phyloP scores from a whole-genome alignment of 2,888 invertebrate genomes.

The Lacanobia oleracea region DNA sequence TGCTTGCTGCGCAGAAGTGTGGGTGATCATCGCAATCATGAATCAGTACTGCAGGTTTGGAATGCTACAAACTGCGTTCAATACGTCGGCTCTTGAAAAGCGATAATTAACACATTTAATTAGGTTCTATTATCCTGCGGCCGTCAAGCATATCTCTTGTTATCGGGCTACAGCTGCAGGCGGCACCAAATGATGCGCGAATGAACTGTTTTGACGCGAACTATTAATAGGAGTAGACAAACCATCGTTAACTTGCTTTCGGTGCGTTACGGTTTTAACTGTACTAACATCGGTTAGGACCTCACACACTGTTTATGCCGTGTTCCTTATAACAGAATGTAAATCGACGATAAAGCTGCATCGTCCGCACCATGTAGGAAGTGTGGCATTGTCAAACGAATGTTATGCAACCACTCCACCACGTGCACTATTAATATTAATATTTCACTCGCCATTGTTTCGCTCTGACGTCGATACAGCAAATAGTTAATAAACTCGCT shows the following conservation, averaged over 20 bases:
- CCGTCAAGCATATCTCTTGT: slow-evolving; percentile 46
- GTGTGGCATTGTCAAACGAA: slow-evolving; percentile 58
- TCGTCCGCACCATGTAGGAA: slow-evolving; percentile 50
- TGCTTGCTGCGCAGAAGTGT: slow-evolving; percentile 11
- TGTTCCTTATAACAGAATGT: slow-evolving; percentile 57
- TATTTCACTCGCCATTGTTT: slow-evolving; percentile 62
- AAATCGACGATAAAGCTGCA: slow-evolving; percentile 49
- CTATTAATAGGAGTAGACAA: slow-evolving; percentile 51
- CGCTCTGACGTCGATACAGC: slow-evolving; percentile 47
- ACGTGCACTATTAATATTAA: slow-evolving; percentile 67
- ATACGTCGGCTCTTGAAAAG: slow-evolving; percentile 35
- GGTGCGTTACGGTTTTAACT: slow-evolving; percentile 42
- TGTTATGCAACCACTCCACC: slow-evolving; percentile 68
- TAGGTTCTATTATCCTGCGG: slow-evolving; percentile 52
- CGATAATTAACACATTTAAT: slow-evolving; percentile 45
- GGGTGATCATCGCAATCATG: not conserved
- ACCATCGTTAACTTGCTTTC: slow-evolving; percentile 29
- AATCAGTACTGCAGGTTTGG: slow-evolving; percentile 11
- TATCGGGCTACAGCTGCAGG: slow-evolving; percentile 56
- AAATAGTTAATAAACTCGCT: slow-evolving; percentile 49
- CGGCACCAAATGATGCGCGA: slow-evolving; percentile 45
- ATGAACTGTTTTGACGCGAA: slow-evolving; percentile 46
- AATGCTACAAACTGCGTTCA: slow-evolving; percentile 36
- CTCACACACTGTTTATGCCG: slow-evolving; percentile 68
- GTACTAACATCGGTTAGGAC: slow-evolving; percentile 72